Conservation (phyloP, 2,113 vertebrate species). For the Bubalus kerabau region DNA sequence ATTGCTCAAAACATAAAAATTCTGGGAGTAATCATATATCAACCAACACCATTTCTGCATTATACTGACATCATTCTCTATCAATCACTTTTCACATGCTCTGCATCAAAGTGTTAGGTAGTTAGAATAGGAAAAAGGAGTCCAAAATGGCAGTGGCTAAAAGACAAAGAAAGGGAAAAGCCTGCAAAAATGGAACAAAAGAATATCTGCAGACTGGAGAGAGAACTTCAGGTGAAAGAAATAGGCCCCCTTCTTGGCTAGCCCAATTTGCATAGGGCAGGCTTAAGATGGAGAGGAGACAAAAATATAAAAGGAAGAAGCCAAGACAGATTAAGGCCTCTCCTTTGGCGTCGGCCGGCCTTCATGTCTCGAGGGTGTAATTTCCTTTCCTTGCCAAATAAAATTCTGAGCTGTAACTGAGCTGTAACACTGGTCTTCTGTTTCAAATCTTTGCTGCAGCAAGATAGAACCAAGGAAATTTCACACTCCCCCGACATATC, state of each 20-base stretch:
- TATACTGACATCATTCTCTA: neutral
- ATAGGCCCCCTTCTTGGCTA: neutral
- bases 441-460: neutral
- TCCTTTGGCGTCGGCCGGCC: accelerated
- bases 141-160: neutral
- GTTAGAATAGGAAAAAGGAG: neutral
- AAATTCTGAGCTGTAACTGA: neutral
- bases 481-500: neutral
- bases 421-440: accelerated
- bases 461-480: neutral
- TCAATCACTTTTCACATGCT: neutral
- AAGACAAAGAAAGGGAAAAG: neutral
- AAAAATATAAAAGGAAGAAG: neutral
- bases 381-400: neutral
- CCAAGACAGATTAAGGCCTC: neutral
- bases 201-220: neutral
- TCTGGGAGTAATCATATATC: neutral
- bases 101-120: neutral
- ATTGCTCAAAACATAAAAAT: neutral
- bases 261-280: neutral
- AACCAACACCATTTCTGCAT: neutral
- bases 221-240: neutral
- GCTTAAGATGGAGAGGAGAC: neutral
- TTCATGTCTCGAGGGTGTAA: neutral
- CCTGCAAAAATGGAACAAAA: neutral